Base-by-base conservation (phyloP, 2,888 invertebrate species). In the Hirtodrosophila trivittata region DNA sequence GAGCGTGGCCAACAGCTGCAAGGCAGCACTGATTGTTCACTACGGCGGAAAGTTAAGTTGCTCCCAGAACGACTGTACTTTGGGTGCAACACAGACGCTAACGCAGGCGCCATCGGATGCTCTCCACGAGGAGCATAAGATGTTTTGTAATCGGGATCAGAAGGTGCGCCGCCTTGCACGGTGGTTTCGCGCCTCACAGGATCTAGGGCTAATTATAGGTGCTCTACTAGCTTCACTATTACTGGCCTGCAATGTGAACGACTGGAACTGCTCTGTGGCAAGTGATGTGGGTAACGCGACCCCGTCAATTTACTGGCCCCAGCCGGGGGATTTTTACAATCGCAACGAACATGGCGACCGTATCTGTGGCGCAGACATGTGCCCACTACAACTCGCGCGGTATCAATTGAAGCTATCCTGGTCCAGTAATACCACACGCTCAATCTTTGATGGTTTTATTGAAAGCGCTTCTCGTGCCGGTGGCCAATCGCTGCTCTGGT, bases 281-380 rank as follows among this genome's bases (percentile, higher is more conserved):
- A 30, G 30, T 5, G 57, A 56, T 18, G 32, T 26, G 10, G 8
- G 30, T 13, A 66, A 64, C 10, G 50, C 38, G 25, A 58, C 33
- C 2, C 26, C 21, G 26, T 68, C 83, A 0, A 74, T 75, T 18
- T 64, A 70, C 8, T 77, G 77, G 71, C 73, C 76, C 0, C 77
- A 82, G 35, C 82, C 92, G 50, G 92, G 92, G 70, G 92, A 91
- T 41, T 91, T 92, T 65, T 93, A 92, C 83, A 92, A 92, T 71
- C 89, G 91, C 25, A 92, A 92, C 58, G 92, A 92, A 71, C 90
- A 90, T 43, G 92, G 92, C 0, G 92, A 92, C 35, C 87, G 93
- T 37, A 90, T 93, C n/a, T 93, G 93, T 68, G 93, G 93, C 0
- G 91, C 92, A 2, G 91, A 91, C 49, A 92, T 93, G 62, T 93